Percentiles rank a stretch among this genome's conserved stretches.
Evolutionary conservation across 2,888 invertebrate genomes (phyloP).

Genomic region (Isoperla grammatica): DNA sequence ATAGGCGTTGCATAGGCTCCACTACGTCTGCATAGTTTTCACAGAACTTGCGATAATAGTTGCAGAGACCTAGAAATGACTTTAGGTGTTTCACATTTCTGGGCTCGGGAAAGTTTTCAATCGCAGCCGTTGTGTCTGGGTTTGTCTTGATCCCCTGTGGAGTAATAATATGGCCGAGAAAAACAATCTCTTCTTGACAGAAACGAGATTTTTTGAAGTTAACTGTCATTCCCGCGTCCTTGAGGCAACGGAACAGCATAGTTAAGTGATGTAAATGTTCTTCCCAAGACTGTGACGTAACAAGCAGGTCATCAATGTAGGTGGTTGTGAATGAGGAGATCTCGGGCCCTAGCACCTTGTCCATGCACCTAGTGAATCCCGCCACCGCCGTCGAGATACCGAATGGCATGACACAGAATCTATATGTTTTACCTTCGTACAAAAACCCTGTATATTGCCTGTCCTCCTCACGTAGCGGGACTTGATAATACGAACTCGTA

Average conservation of each 20-base stretch:
- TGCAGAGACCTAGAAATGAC: slow-evolving; percentile 24
- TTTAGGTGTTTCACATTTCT: slow-evolving; percentile 34
- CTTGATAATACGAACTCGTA: slow-evolving; percentile 17
- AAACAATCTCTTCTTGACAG: background rate
- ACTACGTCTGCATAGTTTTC: background rate
- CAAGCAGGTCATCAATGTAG: background rate
- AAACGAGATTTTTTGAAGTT: background rate
- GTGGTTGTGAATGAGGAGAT: background rate
- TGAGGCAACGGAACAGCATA: background rate
- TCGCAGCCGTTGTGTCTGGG: slow-evolving; percentile 31
- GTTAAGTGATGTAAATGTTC: background rate
- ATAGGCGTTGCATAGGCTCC: slow-evolving; percentile 27
- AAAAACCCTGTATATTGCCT: slow-evolving; percentile 16
- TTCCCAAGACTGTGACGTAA: background rate
- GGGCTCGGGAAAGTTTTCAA: slow-evolving; percentile 34
- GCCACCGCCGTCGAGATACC: slow-evolving; percentile 15
- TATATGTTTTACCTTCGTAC: slow-evolving; percentile 6
- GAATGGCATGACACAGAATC: slow-evolving; percentile 16
- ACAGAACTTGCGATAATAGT: slow-evolving; percentile 4
- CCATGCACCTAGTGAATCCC: background rate
- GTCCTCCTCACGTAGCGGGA: background rate
- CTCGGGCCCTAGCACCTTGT: background rate
- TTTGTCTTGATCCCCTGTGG: slow-evolving; percentile 19
- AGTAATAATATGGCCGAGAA: slow-evolving; percentile 7
- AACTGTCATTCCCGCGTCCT: background rate